Evolutionary conservation across 2,888 invertebrate genomes (phyloP).

Genomic region (Lasioglossum morio): DNA sequence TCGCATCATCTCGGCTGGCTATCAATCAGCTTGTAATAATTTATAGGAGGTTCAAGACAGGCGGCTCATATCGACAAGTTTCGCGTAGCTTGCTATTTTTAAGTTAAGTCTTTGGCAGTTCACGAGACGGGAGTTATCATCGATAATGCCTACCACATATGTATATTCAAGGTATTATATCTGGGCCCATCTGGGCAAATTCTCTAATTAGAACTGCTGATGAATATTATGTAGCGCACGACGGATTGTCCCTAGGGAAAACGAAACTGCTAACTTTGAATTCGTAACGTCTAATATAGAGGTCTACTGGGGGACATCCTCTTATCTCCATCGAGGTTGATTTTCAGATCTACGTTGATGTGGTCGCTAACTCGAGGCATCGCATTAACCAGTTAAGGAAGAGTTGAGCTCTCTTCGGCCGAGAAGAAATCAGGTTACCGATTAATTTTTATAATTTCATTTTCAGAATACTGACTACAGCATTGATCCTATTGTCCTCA

Average conservation of each 20-base stretch:
- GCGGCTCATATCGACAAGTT: neutral
- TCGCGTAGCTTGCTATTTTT: slow-evolving; percentile 3
- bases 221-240: neutral
- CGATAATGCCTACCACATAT: neutral
- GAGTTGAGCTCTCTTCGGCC: neutral
- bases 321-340: slow-evolving; percentile 2
- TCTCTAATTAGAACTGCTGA: neutral
- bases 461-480: neutral
- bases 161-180: neutral
- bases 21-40: neutral
- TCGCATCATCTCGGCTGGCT: neutral
- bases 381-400: neutral
- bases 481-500: neutral
- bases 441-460: neutral
- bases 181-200: neutral
- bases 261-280: slow-evolving; percentile 7
- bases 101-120: neutral
- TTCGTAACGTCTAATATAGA: neutral
- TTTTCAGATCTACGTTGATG: neutral
- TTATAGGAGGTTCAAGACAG: slow-evolving; percentile 20
- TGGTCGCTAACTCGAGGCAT: neutral
- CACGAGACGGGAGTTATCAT: neutral
- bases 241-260: neutral
- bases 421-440: neutral
- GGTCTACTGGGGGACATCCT: neutral